phyloP scores from a whole-genome alignment of 92 coral and sea anemone genomes.

The Diadumene lineata region DNA sequence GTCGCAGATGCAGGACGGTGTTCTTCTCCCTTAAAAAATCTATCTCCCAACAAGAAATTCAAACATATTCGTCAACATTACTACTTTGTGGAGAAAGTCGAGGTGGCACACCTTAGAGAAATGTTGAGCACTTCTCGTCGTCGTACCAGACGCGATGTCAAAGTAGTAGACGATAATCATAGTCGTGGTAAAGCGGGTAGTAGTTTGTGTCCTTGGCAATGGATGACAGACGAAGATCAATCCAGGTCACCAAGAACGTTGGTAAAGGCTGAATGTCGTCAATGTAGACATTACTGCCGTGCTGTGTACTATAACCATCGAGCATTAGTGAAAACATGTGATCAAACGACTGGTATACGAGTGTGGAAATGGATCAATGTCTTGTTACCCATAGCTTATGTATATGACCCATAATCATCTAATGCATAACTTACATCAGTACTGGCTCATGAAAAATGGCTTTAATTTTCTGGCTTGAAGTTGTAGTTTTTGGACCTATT shows the following conservation, averaged over 20 bases:
- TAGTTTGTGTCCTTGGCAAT: conserved; percentile 40
- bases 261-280: conserved; percentile 31
- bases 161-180: not conserved
- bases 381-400: conserved; percentile 34
- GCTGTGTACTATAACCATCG: conserved; percentile 39
- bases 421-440: no score
- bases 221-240: conserved; percentile 35
- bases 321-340: conserved; percentile 41
- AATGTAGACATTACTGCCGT: conserved; percentile 38
- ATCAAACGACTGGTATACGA: conserved; percentile 36
- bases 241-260: conserved; percentile 37
- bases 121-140: conserved; percentile 14
- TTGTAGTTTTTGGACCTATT: no score
- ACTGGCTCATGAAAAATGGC: no score
- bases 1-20: conserved; percentile 22
- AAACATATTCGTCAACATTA: conserved; percentile 39
- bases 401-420: conserved; percentile 12
- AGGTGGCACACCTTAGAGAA: not conserved
- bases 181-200: conserved; percentile 16
- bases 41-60: conserved; percentile 20
- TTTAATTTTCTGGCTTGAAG: no score
- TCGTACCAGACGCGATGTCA: conserved; percentile 25
- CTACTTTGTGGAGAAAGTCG: conserved; percentile 22
- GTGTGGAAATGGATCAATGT: conserved; percentile 34
- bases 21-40: not conserved